Conservation (phyloP, 1,140 invertebrate species). For the Schlechtendalia chinensis region DNA sequence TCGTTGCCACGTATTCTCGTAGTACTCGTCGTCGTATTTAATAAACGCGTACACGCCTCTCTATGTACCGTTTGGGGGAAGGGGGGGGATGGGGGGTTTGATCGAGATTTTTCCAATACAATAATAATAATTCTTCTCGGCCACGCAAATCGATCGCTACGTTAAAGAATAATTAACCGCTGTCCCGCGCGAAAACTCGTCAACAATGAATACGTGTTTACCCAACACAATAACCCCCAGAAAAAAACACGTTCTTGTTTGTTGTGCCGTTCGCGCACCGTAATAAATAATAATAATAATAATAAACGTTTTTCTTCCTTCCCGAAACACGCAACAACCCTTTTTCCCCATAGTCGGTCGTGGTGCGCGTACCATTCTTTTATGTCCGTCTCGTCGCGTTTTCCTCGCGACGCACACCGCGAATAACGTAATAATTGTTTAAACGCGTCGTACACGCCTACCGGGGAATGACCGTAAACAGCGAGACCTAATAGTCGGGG, state of each 20-base stretch:
- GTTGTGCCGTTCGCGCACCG: slow-evolving; percentile 9
- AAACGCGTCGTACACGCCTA: not conserved
- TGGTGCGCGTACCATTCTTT: not conserved
- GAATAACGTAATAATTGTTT: slow-evolving; percentile 3
- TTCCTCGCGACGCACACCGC: not conserved
- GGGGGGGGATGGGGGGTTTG: too few species aligned
- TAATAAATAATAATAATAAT: slow-evolving; percentile 14
- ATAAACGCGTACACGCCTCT: too few species aligned
- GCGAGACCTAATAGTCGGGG: not conserved
- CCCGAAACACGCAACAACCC: slow-evolving; percentile 15
- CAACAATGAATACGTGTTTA: slow-evolving; percentile 45
- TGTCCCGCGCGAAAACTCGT: slow-evolving; percentile 19
- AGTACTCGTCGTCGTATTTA: not conserved
- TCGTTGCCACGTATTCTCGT: not conserved
- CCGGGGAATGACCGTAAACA: slow-evolving; percentile 8
- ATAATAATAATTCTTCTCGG: slow-evolving; percentile 26
- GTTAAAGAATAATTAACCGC: slow-evolving; percentile 8
- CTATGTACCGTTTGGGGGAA: too few species aligned
- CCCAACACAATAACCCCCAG: slow-evolving; percentile 41
- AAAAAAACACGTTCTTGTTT: slow-evolving; percentile 43
- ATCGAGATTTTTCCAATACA: too few species aligned
- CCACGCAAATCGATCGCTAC: slow-evolving; percentile 43
- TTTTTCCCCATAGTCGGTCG: not conserved
- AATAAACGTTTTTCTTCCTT: slow-evolving; percentile 12
- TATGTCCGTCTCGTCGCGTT: not conserved